Evolutionary conservation across 2,113 vertebrate species (phyloP).

Genomic region (Vireo altiloquus): DNA sequence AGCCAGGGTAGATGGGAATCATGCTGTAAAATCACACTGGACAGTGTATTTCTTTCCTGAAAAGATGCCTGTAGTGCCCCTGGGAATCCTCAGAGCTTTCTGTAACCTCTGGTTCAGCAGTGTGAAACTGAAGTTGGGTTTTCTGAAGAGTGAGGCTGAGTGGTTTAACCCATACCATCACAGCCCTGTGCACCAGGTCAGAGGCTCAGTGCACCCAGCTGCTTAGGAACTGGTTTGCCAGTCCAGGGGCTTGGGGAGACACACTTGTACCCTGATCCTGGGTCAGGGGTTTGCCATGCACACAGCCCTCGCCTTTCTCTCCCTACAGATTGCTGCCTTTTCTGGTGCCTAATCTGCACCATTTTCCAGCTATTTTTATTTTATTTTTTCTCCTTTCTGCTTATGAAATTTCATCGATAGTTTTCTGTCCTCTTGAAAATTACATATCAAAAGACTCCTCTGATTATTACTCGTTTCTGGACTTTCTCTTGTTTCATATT

Average conservation of each 20-base stretch:
- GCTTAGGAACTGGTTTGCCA: background rate
- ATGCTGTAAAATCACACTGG: background rate
- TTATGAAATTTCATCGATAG: background rate
- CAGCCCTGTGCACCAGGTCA: background rate
- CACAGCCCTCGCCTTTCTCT: background rate
- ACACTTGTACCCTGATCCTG: background rate
- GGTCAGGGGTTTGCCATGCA: background rate
- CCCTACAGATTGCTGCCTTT: background rate
- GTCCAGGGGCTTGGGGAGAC: no score
- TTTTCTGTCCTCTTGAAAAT: background rate
- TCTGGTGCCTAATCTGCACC: background rate
- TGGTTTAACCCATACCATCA: background rate
- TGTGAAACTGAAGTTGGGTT: background rate
- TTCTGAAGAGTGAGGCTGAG: background rate
- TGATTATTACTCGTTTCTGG: background rate
- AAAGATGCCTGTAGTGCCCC: background rate
- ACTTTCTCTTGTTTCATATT: background rate
- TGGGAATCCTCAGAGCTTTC: background rate
- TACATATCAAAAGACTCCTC: background rate
- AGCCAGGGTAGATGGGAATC: background rate
- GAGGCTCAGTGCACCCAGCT: background rate
- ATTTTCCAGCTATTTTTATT: background rate
- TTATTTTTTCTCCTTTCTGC: accelerated
- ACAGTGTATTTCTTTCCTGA: background rate
- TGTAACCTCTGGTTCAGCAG: background rate